Evolutionary conservation across 2,797 vertebrate genomes (phyloP), one percentile per base, ranked within the genome.

Genomic region (Protonibea diacanthus): DNA sequence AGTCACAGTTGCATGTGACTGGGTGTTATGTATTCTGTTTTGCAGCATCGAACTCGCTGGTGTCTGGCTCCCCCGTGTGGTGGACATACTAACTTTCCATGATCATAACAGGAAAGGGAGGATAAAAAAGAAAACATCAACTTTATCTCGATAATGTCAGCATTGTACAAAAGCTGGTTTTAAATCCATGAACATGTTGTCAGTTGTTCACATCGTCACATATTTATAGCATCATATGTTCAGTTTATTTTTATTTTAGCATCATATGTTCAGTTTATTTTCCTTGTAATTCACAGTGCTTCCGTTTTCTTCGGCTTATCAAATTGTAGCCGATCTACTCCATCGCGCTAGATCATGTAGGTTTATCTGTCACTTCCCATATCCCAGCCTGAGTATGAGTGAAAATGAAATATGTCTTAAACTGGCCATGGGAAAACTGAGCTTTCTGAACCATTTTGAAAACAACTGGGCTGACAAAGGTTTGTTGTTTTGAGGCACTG

Each of bases 21-120:
- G 63, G n/a, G 1, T 75, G 71, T 88, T 81, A 72, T 68, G 51
- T 68, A 71, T 48, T 79, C 20, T 3, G 57, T 53, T 77, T 66
- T 73, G 44, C 44, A 27, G 49, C 53, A 29, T 15, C 62, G 45
- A 11, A 65, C 55, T 47, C 48, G n/a, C 17, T 74, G 59, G 84
- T 80, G 56, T 93, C 23, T 92, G 80, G 76, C 80, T 51, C 91
- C 94, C 70, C 82, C 87, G 0, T 88, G 91, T 94, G 94, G 90
- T 56, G 7, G 60, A 60, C 49, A 3, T 3, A 18, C 17, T 12
- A 10, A 63, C 0, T 33, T 66, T 20, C 61, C 29, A 14, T 23
- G 59, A 52, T 40, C 11, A 12, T 27, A 38, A 23, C 2, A 1
- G 5, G 1, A 21, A 14, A 29, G 2, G 23, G 1, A 27, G 33